Base-by-base conservation (phyloP, 1,140 invertebrate genomes). In the Drosophila pruinosa region DNA sequence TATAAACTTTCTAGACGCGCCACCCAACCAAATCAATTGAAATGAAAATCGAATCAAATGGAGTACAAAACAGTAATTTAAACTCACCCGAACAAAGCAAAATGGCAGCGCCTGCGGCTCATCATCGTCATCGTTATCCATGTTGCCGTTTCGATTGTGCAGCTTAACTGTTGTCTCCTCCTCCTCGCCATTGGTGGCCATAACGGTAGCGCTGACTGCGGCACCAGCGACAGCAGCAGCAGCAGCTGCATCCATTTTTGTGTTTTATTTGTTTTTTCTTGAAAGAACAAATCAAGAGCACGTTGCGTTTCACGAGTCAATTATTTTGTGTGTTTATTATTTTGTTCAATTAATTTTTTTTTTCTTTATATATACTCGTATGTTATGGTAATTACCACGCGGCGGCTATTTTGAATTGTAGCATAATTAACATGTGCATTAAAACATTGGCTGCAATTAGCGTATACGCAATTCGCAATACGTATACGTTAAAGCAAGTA, bases 41-140 rank as follows among this genome's bases (percentile, higher is more conserved):
- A 56, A 12, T 2, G 12, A 41, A 59, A 28, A 6, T 26, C 26
- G 8, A 17, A 7, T 31, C 21, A 34, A 15, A 21, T n/a, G 8
- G 19, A 8, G 14, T 21, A 38, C 7, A 15, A 21, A 31, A n/a
- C 24, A n/a, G 2, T 28, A 12, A 10, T 36, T 52, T n/a, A 22
- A 22, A 69, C 72, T 72, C 22, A 75, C 72, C 61, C 72, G 50
- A 10, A 75, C 48, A 31, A 75, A 75, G 17, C 72, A 75, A 24
- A 75, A 75, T 53, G 72, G 47, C 28, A 75, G 38, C 15, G 68
- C 54, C 54, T 75, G 72, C n/a, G 72, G 72, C 53, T 62, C 72
- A 12, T 59, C 72, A 17, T 72, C 47, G 22, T 54, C 52, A 15
- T 72, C 53, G 12, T 72, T 67, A 22, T 67, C 69, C 62, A 67